These are phyloP conservation scores for Alviniconcha strummeri DNA, from an alignment of 2,888 invertebrate species.

Conservation along the genomic window DNA sequence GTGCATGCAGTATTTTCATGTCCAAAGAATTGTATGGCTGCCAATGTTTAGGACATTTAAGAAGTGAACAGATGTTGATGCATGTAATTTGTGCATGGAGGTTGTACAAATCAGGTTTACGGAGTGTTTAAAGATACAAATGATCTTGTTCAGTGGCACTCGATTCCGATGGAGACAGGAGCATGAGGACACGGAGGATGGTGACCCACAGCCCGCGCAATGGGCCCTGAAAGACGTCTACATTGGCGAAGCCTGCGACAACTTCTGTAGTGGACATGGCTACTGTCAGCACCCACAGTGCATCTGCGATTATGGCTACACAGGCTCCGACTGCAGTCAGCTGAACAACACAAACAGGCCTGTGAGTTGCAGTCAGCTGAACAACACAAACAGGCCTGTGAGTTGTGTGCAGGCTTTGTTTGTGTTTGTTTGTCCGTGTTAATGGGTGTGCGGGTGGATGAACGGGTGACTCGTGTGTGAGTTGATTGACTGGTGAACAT, in stretches of 20 bases:
- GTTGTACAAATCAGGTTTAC: too few relatives aligned
- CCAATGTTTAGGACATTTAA: too few relatives aligned
- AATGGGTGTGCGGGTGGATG: not conserved
- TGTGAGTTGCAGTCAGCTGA: constrained; percentile 46
- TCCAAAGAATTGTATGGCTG: too few relatives aligned
- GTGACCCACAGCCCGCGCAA: constrained; percentile 41
- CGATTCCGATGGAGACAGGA: constrained; percentile 71
- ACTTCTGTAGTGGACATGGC: constrained; percentile 72
- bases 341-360: constrained; percentile 42
- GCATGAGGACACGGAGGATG: constrained; percentile 37
- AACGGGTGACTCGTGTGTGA: not conserved
- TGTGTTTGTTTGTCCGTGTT: not conserved
- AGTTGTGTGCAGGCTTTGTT: constrained; percentile 32
- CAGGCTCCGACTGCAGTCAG: constrained; percentile 56
- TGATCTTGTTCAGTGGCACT: constrained; percentile 57
- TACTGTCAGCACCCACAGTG: constrained; percentile 64
- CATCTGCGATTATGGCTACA: constrained; percentile 63
- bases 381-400: constrained; percentile 47
- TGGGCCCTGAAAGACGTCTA: constrained; percentile 73
- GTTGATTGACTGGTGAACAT: too few relatives aligned
- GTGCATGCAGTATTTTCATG: too few relatives aligned
- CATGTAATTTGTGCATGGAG: too few relatives aligned
- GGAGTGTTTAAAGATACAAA: too few relatives aligned
- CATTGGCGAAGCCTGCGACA: constrained; percentile 71
- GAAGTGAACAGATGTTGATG: too few relatives aligned